Evolutionary conservation across 1,140 invertebrate species (phyloP), one percentile per base, ranked within the genome.

Genomic region (Drosophila cardini): DNA sequence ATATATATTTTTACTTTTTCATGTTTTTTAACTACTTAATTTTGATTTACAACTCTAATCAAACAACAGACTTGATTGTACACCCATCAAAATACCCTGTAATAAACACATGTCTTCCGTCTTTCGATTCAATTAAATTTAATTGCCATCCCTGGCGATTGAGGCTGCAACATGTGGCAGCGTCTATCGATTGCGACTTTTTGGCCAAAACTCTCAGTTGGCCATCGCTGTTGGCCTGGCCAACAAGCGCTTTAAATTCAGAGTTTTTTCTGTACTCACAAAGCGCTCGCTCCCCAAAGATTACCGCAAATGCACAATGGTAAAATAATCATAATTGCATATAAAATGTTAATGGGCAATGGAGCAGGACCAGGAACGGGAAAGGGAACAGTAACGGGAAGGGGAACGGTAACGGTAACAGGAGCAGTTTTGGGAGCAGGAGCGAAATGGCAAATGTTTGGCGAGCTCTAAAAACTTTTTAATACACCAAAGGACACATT

Each of bases 301-400:
- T 87, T 87, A 87, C 84, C 83, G 69, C 83, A 89, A 87, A 87
- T 87, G 83, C 83, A 89, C 83, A 87, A 87, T 89, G 83, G 83
- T 83, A 89, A 89, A 87, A 87, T 87, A 87, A 87, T 87, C 83
- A 87, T 87, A 87, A 87, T 87, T 87, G 83, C 83, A 87, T 87
- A 87, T 89, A 87, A 86, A 87, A 87, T 87, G 83, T 87, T 87
- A 87, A 87, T 87, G 83, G 83, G 83, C 83, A 83, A 86, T 87
- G 83, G 83, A 85, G 68, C 75, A 72, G 73, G 46, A 11, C 9
- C 13, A 32, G 10, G n/a, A 38, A n/a, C 7, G 2, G 57, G 11
- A 21, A 15, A 3, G 4, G 52, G 34, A 55, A 13, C 40, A 30
- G 46, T 1, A 48, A 5, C 2, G 6, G 72, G 43, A 38, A 16